Conservation (phyloP, 2,113 vertebrate species). For the Epinephelus lanceolatus region DNA sequence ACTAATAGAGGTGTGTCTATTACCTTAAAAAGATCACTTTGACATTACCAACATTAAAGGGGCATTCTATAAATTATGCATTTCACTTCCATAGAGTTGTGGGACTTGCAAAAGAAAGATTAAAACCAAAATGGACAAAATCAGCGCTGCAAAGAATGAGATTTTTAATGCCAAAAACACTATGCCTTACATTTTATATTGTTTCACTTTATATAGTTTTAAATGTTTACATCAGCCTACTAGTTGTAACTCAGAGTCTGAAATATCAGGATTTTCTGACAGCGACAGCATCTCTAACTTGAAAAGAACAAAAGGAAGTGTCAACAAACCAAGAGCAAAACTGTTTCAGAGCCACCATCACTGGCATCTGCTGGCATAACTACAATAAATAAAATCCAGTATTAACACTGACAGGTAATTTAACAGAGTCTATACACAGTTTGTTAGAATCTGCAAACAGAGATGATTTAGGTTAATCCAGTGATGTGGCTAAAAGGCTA, state of each 20-base stretch:
- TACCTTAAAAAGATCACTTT: not conserved
- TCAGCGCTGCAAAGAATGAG: not conserved
- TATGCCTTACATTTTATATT: too few species aligned
- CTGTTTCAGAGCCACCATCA: not conserved
- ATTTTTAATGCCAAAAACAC: too few species aligned
- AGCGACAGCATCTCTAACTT: too few species aligned
- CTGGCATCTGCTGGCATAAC: not conserved
- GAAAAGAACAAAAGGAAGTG: not conserved
- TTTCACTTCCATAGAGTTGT: not conserved
- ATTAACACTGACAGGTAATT: not conserved
- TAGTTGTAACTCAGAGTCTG: not conserved
- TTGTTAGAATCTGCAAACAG: not conserved
- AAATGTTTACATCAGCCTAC: not conserved
- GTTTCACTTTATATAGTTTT: not conserved
- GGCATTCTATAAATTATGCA: not conserved
- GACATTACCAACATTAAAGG: not conserved
- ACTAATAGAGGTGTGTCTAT: not conserved
- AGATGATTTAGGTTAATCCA: not conserved
- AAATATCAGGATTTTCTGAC: not conserved
- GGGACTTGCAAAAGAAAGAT: not conserved
- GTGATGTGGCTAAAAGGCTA: not conserved
- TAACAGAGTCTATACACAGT: not conserved
- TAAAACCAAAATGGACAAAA: not conserved
- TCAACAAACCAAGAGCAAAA: not conserved
- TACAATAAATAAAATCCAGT: not conserved